phyloP scores from a whole-genome alignment of 1,140 invertebrate species.

The Dysdera silvatica region DNA sequence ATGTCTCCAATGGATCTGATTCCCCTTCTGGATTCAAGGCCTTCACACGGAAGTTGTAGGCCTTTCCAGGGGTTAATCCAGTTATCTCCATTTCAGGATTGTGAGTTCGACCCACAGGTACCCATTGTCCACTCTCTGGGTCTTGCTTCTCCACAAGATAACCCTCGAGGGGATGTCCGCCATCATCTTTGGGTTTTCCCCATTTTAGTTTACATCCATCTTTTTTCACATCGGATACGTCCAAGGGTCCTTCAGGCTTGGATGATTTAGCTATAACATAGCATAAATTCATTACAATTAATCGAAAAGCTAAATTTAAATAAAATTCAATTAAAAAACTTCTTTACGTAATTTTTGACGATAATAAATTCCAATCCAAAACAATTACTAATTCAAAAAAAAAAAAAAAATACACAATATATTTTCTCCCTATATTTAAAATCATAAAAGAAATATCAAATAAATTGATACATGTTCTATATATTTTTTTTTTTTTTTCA shows the following conservation, averaged over 20 bases:
- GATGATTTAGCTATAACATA: constrained; percentile 56
- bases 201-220: constrained; percentile 46
- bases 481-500: too few species aligned
- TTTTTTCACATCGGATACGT: constrained; percentile 76
- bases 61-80: constrained; percentile 81
- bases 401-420: too few species aligned
- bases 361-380: too few species aligned
- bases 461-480: too few species aligned
- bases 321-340: too few species aligned
- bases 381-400: too few species aligned
- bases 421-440: too few species aligned
- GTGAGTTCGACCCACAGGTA: constrained; percentile 74
- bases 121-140: constrained; percentile 83
- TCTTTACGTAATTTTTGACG: too few species aligned
- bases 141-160: constrained; percentile 93
- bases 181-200: constrained; percentile 44
- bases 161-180: constrained; percentile 58
- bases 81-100: constrained; percentile 83
- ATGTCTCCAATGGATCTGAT: constrained; percentile 83
- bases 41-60: constrained; percentile 97
- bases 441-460: too few species aligned
- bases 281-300: too few species aligned
- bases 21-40: constrained; percentile 95
- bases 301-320: too few species aligned
- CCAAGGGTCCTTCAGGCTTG: constrained; percentile 82